Base-by-base conservation (phyloP, 2,113 vertebrate species). In the Pseudorhombus dupliciocellatus region DNA sequence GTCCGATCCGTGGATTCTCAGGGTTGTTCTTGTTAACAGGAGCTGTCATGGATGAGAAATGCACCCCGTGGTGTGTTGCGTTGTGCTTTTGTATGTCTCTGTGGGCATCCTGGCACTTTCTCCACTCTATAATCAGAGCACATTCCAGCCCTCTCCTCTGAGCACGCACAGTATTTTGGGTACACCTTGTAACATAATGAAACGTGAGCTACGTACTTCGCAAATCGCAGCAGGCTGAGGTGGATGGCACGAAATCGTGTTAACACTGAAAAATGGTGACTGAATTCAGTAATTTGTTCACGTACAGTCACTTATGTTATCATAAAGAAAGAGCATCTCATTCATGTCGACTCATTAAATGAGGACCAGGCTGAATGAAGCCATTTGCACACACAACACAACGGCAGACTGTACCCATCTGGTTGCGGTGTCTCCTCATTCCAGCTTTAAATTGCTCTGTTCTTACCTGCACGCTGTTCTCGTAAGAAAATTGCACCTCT, bases 401-500 rank as follows among this genome's bases (percentile, higher is more conserved):
- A 16, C 15, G 4, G 53, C 42, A 67, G 50, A 53, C 61, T 30
- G 54, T 58, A 50, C 42, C 52, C 51, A 67, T 69, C 75, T 75
- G 48, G 67, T 30, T 20, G 55, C 22, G 21, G 51, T 0, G 11
- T 73, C 71, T 63, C 54, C 58, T 71, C 55, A 73, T 61, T 75
- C 56, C 66, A 78, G 62, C 70, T 79, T 84, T 37, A 77, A 75
- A 67, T 75, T 60, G 75, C 31, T 77, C 31, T 66, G 10, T 69
- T 84, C 61, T 86, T 81, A 69, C 82, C 69, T 67, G 50, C 76
- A 69, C 71, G 72, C 85, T 82, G 70, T 60, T 81, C 68, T 82
- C 66, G 62, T 77, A 71, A 22, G 74, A 78, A 84, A 73, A 78
- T 66, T 67, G 74, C 62, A 78, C 68, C 78, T 70, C 51, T 34